A percentile compares a stretch with the other conserved stretches of the same genome.
Evolutionary conservation across 2,888 invertebrate genomes (phyloP).

Genomic region (Sinhomidia bicolor): DNA sequence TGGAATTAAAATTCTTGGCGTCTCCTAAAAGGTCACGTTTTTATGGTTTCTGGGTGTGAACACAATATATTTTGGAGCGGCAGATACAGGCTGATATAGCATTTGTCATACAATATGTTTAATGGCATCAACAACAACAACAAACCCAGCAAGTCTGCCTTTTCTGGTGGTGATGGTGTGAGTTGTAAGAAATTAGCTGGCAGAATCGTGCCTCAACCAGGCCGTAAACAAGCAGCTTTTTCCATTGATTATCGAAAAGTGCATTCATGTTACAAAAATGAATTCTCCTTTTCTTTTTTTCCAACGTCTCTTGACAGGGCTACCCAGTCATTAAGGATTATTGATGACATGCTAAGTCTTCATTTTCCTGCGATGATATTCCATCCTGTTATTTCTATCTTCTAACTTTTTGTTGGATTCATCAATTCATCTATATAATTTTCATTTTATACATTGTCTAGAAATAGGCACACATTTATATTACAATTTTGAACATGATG

Average conservation of each 20-base stretch:
- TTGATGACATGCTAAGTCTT: constrained; percentile 66
- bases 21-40: constrained; percentile 66
- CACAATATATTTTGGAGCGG: constrained; percentile 55
- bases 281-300: constrained; percentile 31
- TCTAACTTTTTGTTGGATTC: background rate
- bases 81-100: background rate
- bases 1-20: constrained; percentile 58
- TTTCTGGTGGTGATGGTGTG: no score
- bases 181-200: background rate
- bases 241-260: constrained; percentile 26
- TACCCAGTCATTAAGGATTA: constrained; percentile 69
- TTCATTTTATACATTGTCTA: background rate
- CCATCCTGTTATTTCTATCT: background rate
- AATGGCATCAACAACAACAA: background rate
- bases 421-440: background rate
- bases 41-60: constrained; percentile 63
- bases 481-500: background rate
- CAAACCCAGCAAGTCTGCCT: background rate
- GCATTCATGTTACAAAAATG: constrained; percentile 11
- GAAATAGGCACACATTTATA: background rate
- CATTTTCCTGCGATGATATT: constrained; percentile 29
- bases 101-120: background rate
- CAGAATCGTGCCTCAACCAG: background rate
- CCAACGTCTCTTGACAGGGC: constrained; percentile 60
- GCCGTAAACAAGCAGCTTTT: background rate